Conservation (phyloP, 2,888 invertebrate species). For the Hydrotaea cyrtoneurina region DNA sequence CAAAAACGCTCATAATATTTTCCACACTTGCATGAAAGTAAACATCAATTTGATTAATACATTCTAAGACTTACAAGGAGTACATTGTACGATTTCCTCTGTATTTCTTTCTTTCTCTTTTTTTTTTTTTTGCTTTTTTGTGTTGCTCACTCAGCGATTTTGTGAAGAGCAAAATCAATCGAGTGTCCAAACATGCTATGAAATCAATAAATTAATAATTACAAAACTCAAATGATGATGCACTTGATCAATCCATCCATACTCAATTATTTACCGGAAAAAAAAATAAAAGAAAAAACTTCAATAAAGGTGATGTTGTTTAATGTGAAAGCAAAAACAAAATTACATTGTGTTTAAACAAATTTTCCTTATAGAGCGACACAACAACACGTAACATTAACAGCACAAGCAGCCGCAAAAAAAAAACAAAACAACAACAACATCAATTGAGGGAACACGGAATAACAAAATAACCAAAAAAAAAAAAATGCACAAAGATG, state of each 20-base stretch:
- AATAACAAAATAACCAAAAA: no score
- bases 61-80: not conserved
- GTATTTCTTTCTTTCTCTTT: no score
- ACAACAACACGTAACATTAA: conserved; percentile 29
- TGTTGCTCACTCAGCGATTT: not conserved
- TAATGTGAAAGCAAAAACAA: conserved; percentile 56
- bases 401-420: no score
- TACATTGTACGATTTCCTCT: no score
- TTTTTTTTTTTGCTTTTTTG: not conserved
- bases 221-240: conserved; percentile 59
- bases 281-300: conserved; percentile 39
- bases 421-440: no score
- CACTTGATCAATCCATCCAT: conserved; percentile 48
- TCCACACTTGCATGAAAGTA: not conserved
- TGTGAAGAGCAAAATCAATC: not conserved
- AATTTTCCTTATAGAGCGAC: conserved; percentile 54
- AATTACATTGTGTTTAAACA: conserved; percentile 67
- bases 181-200: conserved; percentile 68
- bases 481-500: conserved; percentile 44
- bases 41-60: conserved; percentile 25
- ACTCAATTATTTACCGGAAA: not conserved
- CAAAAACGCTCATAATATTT: conserved; percentile 11
- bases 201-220: conserved; percentile 72
- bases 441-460: not conserved
- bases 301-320: conserved; percentile 32